Evolutionary conservation across 1,140 invertebrate species (phyloP).

Genomic region (Trissolcus basalis): DNA sequence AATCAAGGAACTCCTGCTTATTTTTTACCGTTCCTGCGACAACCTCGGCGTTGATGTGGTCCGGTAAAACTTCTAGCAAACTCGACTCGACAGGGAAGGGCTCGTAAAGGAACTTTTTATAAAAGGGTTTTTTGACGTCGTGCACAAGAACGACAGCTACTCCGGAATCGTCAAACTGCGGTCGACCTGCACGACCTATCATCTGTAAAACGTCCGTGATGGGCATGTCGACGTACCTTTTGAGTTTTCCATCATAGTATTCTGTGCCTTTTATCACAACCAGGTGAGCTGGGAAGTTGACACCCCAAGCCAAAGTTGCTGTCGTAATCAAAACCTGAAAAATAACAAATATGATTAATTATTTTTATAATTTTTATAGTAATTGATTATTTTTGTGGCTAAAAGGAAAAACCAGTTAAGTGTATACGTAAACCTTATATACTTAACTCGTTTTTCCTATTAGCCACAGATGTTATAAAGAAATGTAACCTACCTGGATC

Average conservation of each 20-base stretch:
- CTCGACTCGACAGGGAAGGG: conserved; percentile 99
- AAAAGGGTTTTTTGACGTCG: conserved; percentile 99
- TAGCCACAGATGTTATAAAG: too few species aligned
- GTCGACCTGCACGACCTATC: conserved; percentile 98
- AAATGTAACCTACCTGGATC: conserved; percentile 93
- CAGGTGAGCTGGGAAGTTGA: conserved; percentile 97
- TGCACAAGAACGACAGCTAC: conserved; percentile 98
- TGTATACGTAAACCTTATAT: too few species aligned
- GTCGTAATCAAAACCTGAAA: conserved; percentile 94
- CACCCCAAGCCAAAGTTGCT: conserved; percentile 98
- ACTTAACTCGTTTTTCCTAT: too few species aligned
- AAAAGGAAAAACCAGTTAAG: too few species aligned
- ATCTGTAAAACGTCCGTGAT: conserved; percentile 99
- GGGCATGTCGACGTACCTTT: conserved; percentile 99
- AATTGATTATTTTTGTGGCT: conserved; percentile 3
- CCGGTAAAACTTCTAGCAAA: conserved; percentile 91
- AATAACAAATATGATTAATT: conserved; percentile 3
- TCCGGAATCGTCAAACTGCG: conserved; percentile 96
- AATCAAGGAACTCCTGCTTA: conserved; percentile 96
- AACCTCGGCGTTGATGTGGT: conserved; percentile 99
- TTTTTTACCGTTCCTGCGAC: conserved; percentile 93
- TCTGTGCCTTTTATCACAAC: conserved; percentile 93
- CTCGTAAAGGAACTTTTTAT: conserved; percentile 99
- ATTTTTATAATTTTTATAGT: conserved; percentile 9
- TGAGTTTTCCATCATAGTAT: conserved; percentile 97